phyloP scores from a whole-genome alignment of 2,888 invertebrate species.

The Lasioglossum malachurum region DNA sequence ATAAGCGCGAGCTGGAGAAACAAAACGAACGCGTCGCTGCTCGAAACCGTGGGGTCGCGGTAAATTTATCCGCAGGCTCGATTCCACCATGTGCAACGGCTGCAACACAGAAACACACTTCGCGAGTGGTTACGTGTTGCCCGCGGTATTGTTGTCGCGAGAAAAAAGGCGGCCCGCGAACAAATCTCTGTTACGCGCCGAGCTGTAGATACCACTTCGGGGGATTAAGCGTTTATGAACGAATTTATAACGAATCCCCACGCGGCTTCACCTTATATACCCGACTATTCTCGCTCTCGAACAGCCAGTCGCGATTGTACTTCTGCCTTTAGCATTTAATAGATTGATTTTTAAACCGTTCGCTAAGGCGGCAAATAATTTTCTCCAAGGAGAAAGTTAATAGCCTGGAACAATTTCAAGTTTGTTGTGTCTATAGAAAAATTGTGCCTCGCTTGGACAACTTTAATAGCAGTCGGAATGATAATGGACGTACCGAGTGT shows the following conservation, averaged over 20 bases:
- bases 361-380: neutral
- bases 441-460: neutral
- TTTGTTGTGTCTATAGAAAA: neutral
- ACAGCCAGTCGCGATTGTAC: neutral
- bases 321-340: neutral
- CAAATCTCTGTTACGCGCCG: constrained; percentile 28
- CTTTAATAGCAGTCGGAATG: neutral
- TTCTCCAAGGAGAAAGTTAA: neutral
- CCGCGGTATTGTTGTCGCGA: constrained; percentile 7
- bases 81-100: constrained; percentile 16
- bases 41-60: constrained; percentile 17
- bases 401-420: neutral
- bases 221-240: constrained; percentile 1
- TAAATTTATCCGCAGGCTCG: constrained; percentile 28
- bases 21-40: constrained; percentile 4
- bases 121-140: neutral
- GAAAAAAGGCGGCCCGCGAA: neutral
- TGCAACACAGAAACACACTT: constrained; percentile 22
- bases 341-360: neutral
- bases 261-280: neutral
- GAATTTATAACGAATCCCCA: neutral
- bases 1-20: constrained; percentile 5
- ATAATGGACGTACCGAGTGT: no score
- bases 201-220: constrained; percentile 10
- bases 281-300: neutral